Conservation (phyloP, 2,113 vertebrate species). For the Chaenogobius annularis region DNA sequence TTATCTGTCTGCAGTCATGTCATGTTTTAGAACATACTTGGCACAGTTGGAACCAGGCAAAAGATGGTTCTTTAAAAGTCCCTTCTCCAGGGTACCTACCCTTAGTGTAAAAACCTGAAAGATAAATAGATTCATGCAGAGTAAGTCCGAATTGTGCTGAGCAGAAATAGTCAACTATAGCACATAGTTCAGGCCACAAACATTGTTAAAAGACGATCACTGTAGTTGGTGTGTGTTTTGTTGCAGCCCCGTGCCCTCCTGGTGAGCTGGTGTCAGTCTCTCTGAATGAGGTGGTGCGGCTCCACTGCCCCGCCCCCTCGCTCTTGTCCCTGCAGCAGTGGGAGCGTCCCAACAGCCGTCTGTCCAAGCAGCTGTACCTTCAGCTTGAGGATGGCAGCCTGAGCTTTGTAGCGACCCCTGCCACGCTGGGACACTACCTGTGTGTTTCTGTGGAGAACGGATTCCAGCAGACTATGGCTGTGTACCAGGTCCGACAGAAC, state of each 20-base stretch:
- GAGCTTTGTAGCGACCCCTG: constrained; percentile 72
- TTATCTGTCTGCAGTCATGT: no score
- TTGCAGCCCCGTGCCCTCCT: constrained; percentile 48
- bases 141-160: no score
- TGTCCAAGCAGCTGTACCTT: constrained; percentile 70
- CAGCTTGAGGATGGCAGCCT: constrained; percentile 59
- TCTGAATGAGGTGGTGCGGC: constrained; percentile 72
- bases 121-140: no score
- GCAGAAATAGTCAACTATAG: no score
- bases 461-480: constrained; percentile 65
- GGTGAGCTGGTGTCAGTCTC: constrained; percentile 62
- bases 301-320: constrained; percentile 60
- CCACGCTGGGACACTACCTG: constrained; percentile 71
- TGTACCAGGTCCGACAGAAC: constrained; percentile 70
- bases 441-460: constrained; percentile 72
- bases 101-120: no score
- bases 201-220: no score
- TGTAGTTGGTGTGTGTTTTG: constrained; percentile 3
- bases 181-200: background rate
- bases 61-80: no score
- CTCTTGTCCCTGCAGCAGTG: constrained; percentile 67
- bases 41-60: no score
- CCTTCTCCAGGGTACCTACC: no score
- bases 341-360: constrained; percentile 64
- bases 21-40: no score